phyloP scores from a whole-genome alignment of 2,797 vertebrate genomes.

The Enteromius paludinosus region DNA sequence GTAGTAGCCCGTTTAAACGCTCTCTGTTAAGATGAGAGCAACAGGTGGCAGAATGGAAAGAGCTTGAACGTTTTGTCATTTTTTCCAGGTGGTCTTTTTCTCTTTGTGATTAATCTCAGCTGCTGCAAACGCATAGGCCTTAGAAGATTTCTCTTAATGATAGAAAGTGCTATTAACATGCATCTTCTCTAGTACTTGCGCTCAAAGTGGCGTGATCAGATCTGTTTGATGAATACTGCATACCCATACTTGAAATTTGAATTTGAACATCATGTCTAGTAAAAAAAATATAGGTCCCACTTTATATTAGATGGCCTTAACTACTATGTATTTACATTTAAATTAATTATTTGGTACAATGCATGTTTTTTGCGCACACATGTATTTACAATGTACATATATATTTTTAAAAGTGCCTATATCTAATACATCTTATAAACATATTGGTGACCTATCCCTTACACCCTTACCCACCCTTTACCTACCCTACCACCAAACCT shows the following conservation, averaged over 20 bases:
- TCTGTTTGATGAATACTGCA: background rate
- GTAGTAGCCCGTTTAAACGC: background rate
- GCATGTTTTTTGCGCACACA: too few species aligned
- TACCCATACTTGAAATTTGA: background rate
- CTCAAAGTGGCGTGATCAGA: background rate
- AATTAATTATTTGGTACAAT: too few species aligned
- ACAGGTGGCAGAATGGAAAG: slow-evolving; percentile 1
- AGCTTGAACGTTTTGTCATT: background rate
- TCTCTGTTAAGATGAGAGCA: background rate
- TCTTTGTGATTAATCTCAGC: slow-evolving; percentile 7
- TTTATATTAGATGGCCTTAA: too few species aligned
- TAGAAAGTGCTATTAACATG: background rate
- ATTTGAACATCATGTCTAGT: background rate
- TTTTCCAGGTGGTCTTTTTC: slow-evolving; percentile 11
- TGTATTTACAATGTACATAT: too few species aligned
- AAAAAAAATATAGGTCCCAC: background rate
- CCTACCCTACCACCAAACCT: too few species aligned
- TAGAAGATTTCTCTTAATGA: background rate
- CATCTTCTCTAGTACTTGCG: background rate
- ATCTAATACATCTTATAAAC: too few species aligned
- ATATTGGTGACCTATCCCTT: too few species aligned
- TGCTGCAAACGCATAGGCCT: background rate
- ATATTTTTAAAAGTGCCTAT: too few species aligned
- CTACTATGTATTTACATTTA: too few species aligned
- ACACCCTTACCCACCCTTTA: too few species aligned